Conservation (phyloP, 2,113 vertebrate genomes). For the Eleginops maclovinus region DNA sequence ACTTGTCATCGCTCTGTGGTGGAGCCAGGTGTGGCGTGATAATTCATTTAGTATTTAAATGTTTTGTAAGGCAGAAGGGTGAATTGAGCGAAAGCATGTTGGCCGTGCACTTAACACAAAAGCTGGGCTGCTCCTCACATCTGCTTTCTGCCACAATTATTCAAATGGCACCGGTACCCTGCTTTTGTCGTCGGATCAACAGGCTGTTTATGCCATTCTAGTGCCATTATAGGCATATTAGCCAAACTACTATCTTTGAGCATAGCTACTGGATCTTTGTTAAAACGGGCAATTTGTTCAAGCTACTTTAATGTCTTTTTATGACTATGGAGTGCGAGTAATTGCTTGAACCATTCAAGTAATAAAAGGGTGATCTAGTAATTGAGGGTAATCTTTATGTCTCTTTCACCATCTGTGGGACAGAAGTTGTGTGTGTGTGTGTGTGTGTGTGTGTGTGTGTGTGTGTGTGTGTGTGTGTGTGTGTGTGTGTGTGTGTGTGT, state of each 20-base stretch:
- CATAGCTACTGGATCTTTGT: slow-evolving; percentile 23
- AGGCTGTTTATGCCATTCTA: slow-evolving; percentile 6
- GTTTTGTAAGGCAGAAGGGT: slow-evolving; percentile 19
- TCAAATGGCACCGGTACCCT: slow-evolving; percentile 49
- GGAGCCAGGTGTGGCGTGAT: slow-evolving; percentile 43
- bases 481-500: too few species aligned
- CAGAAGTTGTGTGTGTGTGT: too few species aligned
- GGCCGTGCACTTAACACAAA: slow-evolving; percentile 49
- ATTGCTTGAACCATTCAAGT: slow-evolving; percentile 48
- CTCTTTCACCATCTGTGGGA: slow-evolving; percentile 13
- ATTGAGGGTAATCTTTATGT: slow-evolving; percentile 29
- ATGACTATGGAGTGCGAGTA: slow-evolving; percentile 25
- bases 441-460: too few species aligned
- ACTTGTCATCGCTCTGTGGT: slow-evolving; percentile 21
- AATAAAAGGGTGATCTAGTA: slow-evolving; percentile 22
- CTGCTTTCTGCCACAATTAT: slow-evolving; percentile 51
- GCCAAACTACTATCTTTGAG: slow-evolving; percentile 28
- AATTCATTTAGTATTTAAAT: slow-evolving; percentile 41
- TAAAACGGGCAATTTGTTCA: slow-evolving; percentile 22
- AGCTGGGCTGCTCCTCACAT: slow-evolving; percentile 40
- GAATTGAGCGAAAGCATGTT: slow-evolving; percentile 38
- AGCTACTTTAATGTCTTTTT: slow-evolving; percentile 41
- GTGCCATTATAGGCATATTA: slow-evolving; percentile 35
- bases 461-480: too few species aligned
- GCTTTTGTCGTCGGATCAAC: slow-evolving; percentile 45